Conservation (phyloP, 2,797 vertebrate genomes). For the Myotis planiceps region DNA sequence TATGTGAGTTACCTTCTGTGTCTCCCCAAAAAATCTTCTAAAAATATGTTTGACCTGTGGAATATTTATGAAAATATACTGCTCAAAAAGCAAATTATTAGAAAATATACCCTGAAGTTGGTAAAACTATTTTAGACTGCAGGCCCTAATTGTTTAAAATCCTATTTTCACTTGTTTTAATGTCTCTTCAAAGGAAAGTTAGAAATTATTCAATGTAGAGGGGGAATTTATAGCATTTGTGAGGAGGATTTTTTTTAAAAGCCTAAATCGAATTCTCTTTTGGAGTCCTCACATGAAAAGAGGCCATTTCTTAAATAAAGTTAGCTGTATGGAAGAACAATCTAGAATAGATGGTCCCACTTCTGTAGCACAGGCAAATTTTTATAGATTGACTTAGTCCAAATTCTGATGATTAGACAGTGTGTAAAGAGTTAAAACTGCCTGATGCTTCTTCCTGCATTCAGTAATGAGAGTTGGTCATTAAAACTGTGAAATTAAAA, state of each 20-base stretch:
- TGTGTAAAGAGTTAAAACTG: neutral
- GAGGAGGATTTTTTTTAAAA: neutral
- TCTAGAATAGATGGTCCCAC: neutral
- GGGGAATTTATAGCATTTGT: neutral
- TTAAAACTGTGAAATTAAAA: slow-evolving; percentile 50
- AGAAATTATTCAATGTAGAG: slow-evolving; percentile 12
- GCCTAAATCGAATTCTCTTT: neutral
- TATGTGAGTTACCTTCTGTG: neutral
- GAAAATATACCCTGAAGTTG: neutral
- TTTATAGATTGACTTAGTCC: neutral
- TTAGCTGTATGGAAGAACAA: neutral
- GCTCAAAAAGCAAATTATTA: slow-evolving; percentile 44
- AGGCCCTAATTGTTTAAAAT: neutral
- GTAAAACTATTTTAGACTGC: neutral
- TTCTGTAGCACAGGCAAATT: neutral
- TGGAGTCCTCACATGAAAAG: neutral
- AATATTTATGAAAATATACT: slow-evolving; percentile 50
- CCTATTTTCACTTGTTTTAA: neutral
- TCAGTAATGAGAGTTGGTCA: neutral
- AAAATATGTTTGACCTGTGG: neutral
- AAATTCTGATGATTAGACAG: neutral
- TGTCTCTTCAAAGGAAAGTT: slow-evolving; percentile 14
- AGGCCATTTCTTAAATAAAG: neutral
- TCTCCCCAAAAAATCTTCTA: neutral
- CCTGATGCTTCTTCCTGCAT: neutral